A percentile compares a stretch with the other conserved stretches of the same genome.
Conservation (phyloP, 2,113 vertebrate species). For the Hystrix cristata region DNA sequence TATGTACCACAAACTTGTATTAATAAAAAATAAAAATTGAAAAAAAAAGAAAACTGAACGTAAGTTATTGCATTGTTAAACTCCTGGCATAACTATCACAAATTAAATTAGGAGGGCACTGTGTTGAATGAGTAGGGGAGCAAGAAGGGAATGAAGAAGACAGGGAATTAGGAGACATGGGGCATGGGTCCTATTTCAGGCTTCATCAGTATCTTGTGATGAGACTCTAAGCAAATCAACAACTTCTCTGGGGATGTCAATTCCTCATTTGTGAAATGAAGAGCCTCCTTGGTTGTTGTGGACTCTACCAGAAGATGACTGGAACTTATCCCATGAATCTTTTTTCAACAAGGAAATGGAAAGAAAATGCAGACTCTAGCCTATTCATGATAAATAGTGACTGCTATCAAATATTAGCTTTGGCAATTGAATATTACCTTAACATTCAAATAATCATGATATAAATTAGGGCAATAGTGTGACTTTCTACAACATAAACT, state of each 20-base stretch:
- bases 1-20: no score
- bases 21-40: no score
- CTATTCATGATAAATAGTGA: neutral
- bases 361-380: slow-evolving; percentile 6
- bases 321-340: neutral
- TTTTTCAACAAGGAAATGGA: slow-evolving; percentile 17
- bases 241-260: neutral
- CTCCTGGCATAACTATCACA: neutral
- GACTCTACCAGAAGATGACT: slow-evolving; percentile 10
- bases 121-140: neutral
- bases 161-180: neutral
- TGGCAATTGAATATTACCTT: slow-evolving; percentile 27
- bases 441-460: slow-evolving; percentile 44
- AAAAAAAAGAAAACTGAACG: no score
- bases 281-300: neutral
- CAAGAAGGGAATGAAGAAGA: neutral
- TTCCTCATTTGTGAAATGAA: slow-evolving; percentile 30
- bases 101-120: neutral
- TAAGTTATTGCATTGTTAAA: neutral
- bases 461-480: neutral
- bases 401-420: slow-evolving; percentile 29
- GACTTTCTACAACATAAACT: neutral
- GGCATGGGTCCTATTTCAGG: neutral
- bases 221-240: neutral
- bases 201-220: neutral